phyloP scores from a whole-genome alignment of 2,113 vertebrate species.

The Cyanocitta stelleri region DNA sequence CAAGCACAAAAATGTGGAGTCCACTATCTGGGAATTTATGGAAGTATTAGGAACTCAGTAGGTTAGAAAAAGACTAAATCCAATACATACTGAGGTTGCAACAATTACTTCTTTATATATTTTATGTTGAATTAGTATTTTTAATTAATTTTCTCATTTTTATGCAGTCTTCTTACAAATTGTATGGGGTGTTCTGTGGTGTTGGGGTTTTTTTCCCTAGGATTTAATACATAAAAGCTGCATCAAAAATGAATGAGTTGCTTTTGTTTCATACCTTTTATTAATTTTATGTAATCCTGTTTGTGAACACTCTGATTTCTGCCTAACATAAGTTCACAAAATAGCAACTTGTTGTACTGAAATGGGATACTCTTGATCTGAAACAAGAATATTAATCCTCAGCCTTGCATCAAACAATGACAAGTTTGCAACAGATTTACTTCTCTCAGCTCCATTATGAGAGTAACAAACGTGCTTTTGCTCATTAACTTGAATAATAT shows the following conservation, averaged over 20 bases:
- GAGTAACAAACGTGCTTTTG: not conserved
- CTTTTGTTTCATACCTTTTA: not conserved
- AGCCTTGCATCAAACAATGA: constrained; percentile 38
- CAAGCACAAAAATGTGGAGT: not conserved
- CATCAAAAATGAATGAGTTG: not conserved
- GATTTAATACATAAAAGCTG: not conserved
- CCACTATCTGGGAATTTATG: not conserved
- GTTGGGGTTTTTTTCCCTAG: not conserved
- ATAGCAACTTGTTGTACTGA: constrained; percentile 16
- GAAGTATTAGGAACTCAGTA: not conserved
- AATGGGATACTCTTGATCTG: constrained; percentile 47
- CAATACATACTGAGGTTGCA: not conserved
- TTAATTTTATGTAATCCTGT: not conserved
- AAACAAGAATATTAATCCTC: constrained; percentile 41
- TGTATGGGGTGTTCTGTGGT: not conserved
- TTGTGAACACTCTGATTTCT: constrained; percentile 5
- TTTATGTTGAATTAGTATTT: not conserved
- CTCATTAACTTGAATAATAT: constrained; percentile 52
- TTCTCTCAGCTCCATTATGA: constrained; percentile 21
- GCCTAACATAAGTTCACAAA: not conserved
- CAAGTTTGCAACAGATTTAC: constrained; percentile 39
- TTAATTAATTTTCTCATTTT: not conserved
- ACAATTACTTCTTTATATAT: not conserved
- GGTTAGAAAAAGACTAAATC: not conserved
- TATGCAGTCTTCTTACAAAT: not conserved